These are phyloP conservation scores for Marisa cornuarietis DNA, from an alignment of 1,140 invertebrate species.

Conservation along the genomic window DNA sequence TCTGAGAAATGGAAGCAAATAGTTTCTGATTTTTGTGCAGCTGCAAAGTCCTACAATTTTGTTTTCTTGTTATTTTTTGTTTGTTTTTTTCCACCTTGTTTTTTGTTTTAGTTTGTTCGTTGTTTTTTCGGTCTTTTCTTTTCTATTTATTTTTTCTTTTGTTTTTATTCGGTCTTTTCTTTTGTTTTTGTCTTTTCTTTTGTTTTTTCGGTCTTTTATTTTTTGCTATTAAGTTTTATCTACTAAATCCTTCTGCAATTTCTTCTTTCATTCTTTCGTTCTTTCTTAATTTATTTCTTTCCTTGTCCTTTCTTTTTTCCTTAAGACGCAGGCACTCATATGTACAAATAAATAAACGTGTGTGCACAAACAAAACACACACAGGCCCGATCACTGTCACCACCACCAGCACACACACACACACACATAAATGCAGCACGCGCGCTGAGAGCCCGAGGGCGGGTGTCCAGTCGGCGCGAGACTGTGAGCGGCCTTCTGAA, in stretches of 20 bases:
- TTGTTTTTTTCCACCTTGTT: too few relatives aligned
- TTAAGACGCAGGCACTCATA: background rate
- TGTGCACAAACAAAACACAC: too few relatives aligned
- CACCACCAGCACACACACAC: conserved; percentile 5
- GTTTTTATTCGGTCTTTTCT: background rate
- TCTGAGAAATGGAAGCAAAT: background rate
- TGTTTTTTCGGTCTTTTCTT: background rate
- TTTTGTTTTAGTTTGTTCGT: too few relatives aligned
- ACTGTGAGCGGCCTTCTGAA: too few relatives aligned
- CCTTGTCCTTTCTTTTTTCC: background rate
- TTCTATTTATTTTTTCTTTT: too few relatives aligned
- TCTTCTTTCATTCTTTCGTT: too few relatives aligned
- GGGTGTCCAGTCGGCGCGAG: background rate
- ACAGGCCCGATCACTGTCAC: too few relatives aligned
- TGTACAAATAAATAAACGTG: background rate
- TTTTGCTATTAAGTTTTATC: too few relatives aligned
- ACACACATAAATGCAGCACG: background rate
- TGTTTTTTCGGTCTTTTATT: background rate
- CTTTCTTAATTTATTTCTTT: background rate
- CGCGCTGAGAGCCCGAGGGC: background rate
- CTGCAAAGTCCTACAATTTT: background rate
- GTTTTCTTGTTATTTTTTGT: background rate
- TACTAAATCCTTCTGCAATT: too few relatives aligned
- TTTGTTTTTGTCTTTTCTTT: too few relatives aligned
- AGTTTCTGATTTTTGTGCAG: background rate